Conservation (phyloP, 2,888 invertebrate genomes). For the Cenopis cana region DNA sequence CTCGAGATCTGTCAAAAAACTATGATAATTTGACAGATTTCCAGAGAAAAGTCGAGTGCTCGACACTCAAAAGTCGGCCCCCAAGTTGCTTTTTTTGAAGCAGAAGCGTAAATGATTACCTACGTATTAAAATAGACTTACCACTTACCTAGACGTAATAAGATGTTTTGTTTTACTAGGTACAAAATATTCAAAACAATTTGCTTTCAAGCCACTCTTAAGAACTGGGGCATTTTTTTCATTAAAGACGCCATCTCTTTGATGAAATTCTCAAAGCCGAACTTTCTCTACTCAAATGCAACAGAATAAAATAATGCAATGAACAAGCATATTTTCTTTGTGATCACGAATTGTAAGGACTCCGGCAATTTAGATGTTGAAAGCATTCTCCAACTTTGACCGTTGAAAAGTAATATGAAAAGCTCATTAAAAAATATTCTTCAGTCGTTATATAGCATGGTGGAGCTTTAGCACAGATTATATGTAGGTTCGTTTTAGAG, state of each 20-base stretch:
- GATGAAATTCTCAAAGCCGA: constrained; percentile 24
- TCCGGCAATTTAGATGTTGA: constrained; percentile 48
- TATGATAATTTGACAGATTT: too few relatives aligned
- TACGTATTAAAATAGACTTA: too few relatives aligned
- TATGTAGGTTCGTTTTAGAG: too few relatives aligned
- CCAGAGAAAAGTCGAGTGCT: too few relatives aligned
- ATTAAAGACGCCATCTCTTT: constrained; percentile 18
- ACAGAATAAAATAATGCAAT: constrained; percentile 31
- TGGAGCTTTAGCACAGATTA: too few relatives aligned
- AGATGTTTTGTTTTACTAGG: not conserved
- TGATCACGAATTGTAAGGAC: constrained; percentile 8
- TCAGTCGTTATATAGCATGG: constrained; percentile 47
- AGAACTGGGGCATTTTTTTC: constrained; percentile 9
- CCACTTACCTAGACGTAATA: not conserved
- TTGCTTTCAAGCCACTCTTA: not conserved
- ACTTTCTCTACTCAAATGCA: constrained; percentile 17
- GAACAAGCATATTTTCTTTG: constrained; percentile 16
- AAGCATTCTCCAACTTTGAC: constrained; percentile 59
- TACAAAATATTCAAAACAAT: not conserved
- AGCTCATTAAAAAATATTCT: constrained; percentile 62
- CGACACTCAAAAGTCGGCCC: too few relatives aligned
- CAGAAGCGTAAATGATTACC: too few relatives aligned
- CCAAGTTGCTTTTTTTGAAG: too few relatives aligned
- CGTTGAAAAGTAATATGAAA: constrained; percentile 54
- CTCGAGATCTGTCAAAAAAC: too few relatives aligned